Evolutionary conservation across 1,140 invertebrate species (phyloP).

Genomic region (Hylyphantes graminicola): DNA sequence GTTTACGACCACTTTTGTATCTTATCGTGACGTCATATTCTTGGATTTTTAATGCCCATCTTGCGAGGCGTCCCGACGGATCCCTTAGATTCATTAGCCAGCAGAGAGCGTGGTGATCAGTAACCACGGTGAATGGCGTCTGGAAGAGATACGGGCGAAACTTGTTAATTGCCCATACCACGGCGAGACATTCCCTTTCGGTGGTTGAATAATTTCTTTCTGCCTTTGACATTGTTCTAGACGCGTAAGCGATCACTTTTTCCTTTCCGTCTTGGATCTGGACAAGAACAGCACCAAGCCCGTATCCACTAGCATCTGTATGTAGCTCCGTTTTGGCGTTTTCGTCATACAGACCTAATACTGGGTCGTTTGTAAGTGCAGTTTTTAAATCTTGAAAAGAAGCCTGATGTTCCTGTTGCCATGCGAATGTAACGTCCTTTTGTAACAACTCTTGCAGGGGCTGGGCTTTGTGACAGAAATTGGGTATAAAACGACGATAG

Average conservation of each 20-base stretch:
- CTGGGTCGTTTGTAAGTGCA: not conserved
- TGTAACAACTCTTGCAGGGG: not conserved
- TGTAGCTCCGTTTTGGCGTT: not conserved
- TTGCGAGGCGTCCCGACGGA: not conserved
- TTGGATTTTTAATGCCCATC: not conserved
- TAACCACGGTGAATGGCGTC: not conserved
- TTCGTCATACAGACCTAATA: constrained; percentile 1
- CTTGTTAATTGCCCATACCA: too few species aligned
- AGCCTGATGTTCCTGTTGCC: not conserved
- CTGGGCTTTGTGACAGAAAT: not conserved
- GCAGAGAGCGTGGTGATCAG: not conserved
- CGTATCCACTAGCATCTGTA: constrained; percentile 7
- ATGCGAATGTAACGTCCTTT: not conserved
- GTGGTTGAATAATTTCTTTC: too few species aligned
- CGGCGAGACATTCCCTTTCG: too few species aligned
- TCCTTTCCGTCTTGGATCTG: not conserved
- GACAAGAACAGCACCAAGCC: not conserved
- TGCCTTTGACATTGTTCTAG: too few species aligned
- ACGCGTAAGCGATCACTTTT: too few species aligned
- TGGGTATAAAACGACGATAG: not conserved
- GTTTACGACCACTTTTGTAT: not conserved
- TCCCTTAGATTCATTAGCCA: not conserved
- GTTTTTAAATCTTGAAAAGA: not conserved
- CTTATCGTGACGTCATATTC: not conserved
- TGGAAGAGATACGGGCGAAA: not conserved